Percentiles rank a stretch among this genome's conserved stretches.
phyloP scores from a whole-genome alignment of 2,888 invertebrate genomes.

The Plagodis dolabraria region DNA sequence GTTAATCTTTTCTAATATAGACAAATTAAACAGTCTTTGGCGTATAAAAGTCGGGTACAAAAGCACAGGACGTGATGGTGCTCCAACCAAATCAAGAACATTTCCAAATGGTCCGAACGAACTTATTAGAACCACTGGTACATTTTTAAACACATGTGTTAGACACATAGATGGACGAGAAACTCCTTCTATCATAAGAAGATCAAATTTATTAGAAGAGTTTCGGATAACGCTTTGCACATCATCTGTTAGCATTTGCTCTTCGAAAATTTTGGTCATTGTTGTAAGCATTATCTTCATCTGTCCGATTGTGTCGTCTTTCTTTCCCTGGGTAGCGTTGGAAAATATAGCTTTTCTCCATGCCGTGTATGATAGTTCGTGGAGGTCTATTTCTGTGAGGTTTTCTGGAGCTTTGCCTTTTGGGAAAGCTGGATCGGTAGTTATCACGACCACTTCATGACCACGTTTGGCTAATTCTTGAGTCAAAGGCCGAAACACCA shows the following conservation, averaged over 20 bases:
- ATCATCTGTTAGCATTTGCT: conserved; percentile 14
- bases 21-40: conserved; percentile 16
- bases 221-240: conserved; percentile 12
- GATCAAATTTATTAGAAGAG: conserved; percentile 7
- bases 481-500: conserved; percentile 63
- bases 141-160: conserved; percentile 6
- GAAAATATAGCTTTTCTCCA: conserved; percentile 1
- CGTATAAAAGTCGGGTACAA: conserved; percentile 9
- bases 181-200: conserved; percentile 13
- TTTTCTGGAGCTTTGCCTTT: conserved; percentile 55
- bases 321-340: neutral
- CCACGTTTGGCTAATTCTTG: conserved; percentile 67
- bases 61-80: neutral
- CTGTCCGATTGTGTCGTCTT: neutral
- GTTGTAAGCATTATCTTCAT: neutral
- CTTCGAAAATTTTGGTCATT: conserved; percentile 13
- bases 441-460: conserved; percentile 69
- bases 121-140: conserved; percentile 9
- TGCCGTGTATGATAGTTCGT: conserved; percentile 46
- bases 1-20: conserved; percentile 19
- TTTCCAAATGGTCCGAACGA: neutral
- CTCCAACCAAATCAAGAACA: conserved; percentile 7
- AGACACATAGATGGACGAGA: conserved; percentile 1
- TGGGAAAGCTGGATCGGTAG: conserved; percentile 63
- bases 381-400: conserved; percentile 67